phyloP scores from a whole-genome alignment of 1,140 invertebrate genomes.

The Intoshia linei region DNA sequence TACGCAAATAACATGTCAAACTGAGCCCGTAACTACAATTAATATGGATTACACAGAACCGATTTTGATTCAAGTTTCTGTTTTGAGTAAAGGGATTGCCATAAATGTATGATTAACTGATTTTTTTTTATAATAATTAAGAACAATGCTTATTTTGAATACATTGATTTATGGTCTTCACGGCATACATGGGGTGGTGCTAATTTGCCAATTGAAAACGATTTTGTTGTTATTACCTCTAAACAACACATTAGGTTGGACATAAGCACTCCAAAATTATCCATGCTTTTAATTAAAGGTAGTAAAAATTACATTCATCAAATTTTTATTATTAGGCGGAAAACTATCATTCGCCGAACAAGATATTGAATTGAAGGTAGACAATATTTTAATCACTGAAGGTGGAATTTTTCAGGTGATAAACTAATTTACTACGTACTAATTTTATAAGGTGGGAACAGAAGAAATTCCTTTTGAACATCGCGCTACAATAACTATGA shows the following conservation, averaged over 20 bases:
- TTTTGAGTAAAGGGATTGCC: no score
- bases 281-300: conserved; percentile 7
- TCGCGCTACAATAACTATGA: conserved; percentile 12
- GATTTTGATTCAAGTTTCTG: no score
- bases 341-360: conserved; percentile 8
- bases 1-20: no score
- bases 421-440: no score
- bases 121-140: no score
- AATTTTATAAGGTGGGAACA: conserved; percentile 18
- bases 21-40: no score
- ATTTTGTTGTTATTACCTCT: no score
- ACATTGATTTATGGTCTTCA: conserved; percentile 4
- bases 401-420: conserved; percentile 6
- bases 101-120: no score
- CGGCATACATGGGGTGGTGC: conserved; percentile 3
- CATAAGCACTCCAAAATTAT: conserved; percentile 7
- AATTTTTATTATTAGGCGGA: conserved; percentile 4
- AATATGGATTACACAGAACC: no score
- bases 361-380: conserved; percentile 8
- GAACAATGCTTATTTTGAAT: background rate
- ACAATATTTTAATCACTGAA: conserved; percentile 8
- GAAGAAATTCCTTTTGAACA: conserved; percentile 11
- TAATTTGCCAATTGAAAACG: no score
- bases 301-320: background rate
- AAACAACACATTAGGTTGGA: no score